Conservation (phyloP, 2,888 invertebrate species). For the Sinelater perroti region DNA sequence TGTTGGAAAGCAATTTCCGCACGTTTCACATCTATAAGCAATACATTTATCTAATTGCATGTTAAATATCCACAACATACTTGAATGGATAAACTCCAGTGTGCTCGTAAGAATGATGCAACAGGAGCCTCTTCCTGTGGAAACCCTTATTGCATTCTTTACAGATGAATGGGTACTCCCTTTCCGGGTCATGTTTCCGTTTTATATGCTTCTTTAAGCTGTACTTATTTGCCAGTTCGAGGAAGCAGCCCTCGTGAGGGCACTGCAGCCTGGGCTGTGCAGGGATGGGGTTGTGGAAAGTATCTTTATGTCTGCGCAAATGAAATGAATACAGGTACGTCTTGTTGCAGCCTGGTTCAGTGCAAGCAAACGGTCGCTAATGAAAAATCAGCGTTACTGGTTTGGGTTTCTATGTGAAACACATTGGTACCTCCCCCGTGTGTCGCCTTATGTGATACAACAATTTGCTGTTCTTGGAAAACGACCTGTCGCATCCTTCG, state of each 20-base stretch:
- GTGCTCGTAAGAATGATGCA: slow-evolving; percentile 43
- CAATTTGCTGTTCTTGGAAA: slow-evolving; percentile 37
- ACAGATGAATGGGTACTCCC: slow-evolving; percentile 45
- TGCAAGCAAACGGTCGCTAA: slow-evolving; percentile 48
- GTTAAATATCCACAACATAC: slow-evolving; percentile 18
- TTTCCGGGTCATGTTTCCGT: slow-evolving; percentile 41
- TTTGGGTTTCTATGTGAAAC: too few species aligned
- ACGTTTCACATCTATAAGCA: slow-evolving; percentile 46
- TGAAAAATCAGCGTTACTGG: slow-evolving; percentile 18
- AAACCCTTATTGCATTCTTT: slow-evolving; percentile 47
- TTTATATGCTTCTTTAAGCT: slow-evolving; percentile 48
- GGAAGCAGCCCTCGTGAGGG: slow-evolving; percentile 43
- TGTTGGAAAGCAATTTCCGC: slow-evolving; percentile 45
- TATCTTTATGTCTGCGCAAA: slow-evolving; percentile 47
- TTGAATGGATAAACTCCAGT: slow-evolving; percentile 38
- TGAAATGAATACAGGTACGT: slow-evolving; percentile 48
- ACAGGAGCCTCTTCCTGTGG: slow-evolving; percentile 47
- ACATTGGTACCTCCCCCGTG: slow-evolving; percentile 36
- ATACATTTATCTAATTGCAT: not conserved
- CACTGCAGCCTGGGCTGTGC: slow-evolving; percentile 38
- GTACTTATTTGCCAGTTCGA: slow-evolving; percentile 48
- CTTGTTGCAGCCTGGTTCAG: slow-evolving; percentile 45
- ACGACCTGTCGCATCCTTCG: slow-evolving; percentile 32
- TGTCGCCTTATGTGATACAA: slow-evolving; percentile 39
- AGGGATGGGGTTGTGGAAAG: slow-evolving; percentile 37